A percentile compares a stretch with the other conserved stretches of the same genome.
These are phyloP conservation scores for Drosophila falleni DNA, from an alignment of 2,888 invertebrate species.

Conservation along the genomic window DNA sequence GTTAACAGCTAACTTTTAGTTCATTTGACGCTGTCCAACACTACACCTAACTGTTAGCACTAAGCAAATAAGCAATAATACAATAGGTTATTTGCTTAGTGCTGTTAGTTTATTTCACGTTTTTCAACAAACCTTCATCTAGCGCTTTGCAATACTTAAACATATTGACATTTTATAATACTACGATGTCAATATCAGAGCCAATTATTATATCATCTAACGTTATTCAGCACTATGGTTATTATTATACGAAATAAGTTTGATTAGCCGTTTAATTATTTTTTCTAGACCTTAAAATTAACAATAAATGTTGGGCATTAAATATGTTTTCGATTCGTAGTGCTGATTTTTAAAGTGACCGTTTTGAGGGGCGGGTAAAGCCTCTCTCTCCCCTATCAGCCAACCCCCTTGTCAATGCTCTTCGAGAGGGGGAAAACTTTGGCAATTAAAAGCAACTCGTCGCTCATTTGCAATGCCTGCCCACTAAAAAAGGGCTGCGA, in stretches of 20 bases:
- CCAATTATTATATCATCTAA: too few species aligned
- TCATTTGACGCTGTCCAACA: too few species aligned
- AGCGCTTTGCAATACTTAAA: too few species aligned
- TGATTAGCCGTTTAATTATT: neutral
- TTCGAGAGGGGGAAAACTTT: slow-evolving; percentile 53
- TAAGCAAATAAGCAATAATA: too few species aligned
- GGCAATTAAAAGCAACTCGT: slow-evolving; percentile 68
- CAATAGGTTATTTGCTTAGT: too few species aligned
- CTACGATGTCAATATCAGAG: too few species aligned
- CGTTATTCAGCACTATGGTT: too few species aligned
- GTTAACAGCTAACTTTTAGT: too few species aligned
- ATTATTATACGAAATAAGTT: neutral
- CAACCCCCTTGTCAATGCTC: neutral
- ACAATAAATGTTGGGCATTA: slow-evolving; percentile 19
- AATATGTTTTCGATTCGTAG: slow-evolving; percentile 22
- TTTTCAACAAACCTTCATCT: too few species aligned
- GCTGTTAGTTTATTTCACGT: too few species aligned
- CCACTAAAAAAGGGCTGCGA: slow-evolving; percentile 40
- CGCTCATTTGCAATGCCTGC: slow-evolving; percentile 57
- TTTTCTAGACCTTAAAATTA: neutral
- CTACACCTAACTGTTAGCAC: too few species aligned
- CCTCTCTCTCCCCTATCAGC: neutral
- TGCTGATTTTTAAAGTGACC: slow-evolving; percentile 26
- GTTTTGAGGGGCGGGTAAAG: neutral
- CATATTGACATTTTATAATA: too few species aligned